Conservation (phyloP, 2,888 invertebrate species). For the Artemia sinica region DNA sequence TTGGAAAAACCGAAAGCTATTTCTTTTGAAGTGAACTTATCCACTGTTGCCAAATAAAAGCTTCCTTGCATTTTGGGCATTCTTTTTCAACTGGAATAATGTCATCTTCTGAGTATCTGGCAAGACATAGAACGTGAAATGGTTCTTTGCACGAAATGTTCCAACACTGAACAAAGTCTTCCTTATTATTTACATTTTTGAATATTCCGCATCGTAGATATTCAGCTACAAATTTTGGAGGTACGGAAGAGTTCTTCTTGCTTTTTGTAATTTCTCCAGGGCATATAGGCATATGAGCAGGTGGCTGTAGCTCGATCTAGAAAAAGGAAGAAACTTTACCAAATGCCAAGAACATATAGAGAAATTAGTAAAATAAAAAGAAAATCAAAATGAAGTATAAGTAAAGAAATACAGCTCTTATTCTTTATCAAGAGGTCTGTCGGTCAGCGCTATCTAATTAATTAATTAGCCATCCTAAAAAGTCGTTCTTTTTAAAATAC, state of each 20-base stretch:
- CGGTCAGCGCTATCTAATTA: too few relatives aligned
- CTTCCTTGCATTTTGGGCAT: not conserved
- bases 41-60: not conserved
- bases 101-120: not conserved
- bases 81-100: not conserved
- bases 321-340: not conserved
- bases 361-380: too few relatives aligned
- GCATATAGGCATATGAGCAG: constrained; percentile 1
- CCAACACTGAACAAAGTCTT: not conserved
- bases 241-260: not conserved
- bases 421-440: too few relatives aligned
- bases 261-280: not conserved
- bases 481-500: too few relatives aligned
- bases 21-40: not conserved
- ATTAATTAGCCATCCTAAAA: too few relatives aligned
- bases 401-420: too few relatives aligned
- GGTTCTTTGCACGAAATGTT: not conserved
- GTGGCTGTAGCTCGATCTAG: not conserved
- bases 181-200: not conserved
- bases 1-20: too few relatives aligned
- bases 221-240: not conserved
- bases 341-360: too few relatives aligned
- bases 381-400: too few relatives aligned
- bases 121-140: not conserved
- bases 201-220: not conserved